A percentile compares a stretch with the other conserved stretches of the same genome.
These are phyloP conservation scores for Xestia rhomboidea DNA, from an alignment of 2,888 invertebrate genomes.

Conservation along the genomic window DNA sequence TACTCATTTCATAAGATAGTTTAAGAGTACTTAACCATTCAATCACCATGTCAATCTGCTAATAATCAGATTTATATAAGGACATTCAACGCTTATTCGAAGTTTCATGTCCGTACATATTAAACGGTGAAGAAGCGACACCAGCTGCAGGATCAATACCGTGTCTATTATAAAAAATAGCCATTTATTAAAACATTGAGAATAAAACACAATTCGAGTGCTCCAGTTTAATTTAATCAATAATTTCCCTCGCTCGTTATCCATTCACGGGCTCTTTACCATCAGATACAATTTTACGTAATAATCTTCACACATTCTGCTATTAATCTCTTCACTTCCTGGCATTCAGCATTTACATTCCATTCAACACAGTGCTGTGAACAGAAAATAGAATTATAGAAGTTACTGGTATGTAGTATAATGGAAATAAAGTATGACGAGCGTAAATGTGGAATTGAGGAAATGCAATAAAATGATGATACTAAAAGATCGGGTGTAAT, in stretches of 20 bases:
- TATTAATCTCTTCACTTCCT: conserved; percentile 22
- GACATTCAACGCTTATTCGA: too few species aligned
- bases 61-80: too few species aligned
- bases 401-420: neutral
- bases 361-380: conserved; percentile 33
- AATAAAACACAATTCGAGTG: conserved; percentile 24
- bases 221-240: conserved; percentile 26
- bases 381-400: conserved; percentile 15
- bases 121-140: too few species aligned
- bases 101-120: too few species aligned
- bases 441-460: neutral
- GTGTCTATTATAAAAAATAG: too few species aligned
- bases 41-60: too few species aligned
- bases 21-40: too few species aligned
- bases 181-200: too few species aligned
- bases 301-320: conserved; percentile 36
- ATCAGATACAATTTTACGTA: conserved; percentile 1
- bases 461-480: conserved; percentile 3
- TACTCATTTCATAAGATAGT: too few species aligned
- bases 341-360: conserved; percentile 34
- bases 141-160: too few species aligned
- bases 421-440: conserved; percentile 4
- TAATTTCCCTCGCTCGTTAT: neutral
- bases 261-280: neutral
- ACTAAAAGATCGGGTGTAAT: neutral